Evolutionary conservation across 2,113 vertebrate genomes (phyloP), one percentile per base, ranked within the genome.

Genomic region (Calcarius ornatus): DNA sequence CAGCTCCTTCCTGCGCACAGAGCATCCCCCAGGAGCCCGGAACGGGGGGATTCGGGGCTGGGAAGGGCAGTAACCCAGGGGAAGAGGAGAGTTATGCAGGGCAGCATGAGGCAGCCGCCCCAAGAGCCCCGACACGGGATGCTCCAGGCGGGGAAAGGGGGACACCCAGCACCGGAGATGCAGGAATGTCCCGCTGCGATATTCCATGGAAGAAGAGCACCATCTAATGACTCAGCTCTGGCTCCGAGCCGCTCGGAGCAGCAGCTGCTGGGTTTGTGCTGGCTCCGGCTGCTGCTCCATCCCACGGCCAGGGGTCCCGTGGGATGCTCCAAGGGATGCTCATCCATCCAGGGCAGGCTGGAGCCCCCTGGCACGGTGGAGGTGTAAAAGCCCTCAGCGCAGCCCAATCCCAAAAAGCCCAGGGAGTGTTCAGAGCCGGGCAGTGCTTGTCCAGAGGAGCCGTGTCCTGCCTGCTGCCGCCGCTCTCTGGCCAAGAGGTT

Each of bases 141-240:
- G 15, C 27, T 30, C 9, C 50, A 6, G 50, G 20, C 60, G 10
- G 65, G 45, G 42, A 43, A 33, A 30, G 27, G 42, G 3, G 56
- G 70, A 5, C 12, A 5, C 1, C 17, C 42, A 6, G 70, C n/a
- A 10, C 0, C 1, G 53, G 53, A 23, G 45, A 18, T 19, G 45
- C 54, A 23, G 70, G 35, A 33, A 1, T 0, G 24, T 2, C 27
- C 1, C 0, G 1, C 69, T 23, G 65, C 0, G 6, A 2, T 2
- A 2, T 45, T 70, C 47, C 33, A 2, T 0, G 93, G 33, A 33
- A 33, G 83, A 38, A 86, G 77, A 89, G 96, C 96, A 78, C 96
- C 92, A 95, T 81, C 96, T 96, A 71, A 11, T 23, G 96, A 42
- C 87, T 70, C 73, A 9, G 72, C 71, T 22, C 8, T 51, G 24